Conservation (phyloP, 2,797 vertebrate genomes). For the Morus bassanus region DNA sequence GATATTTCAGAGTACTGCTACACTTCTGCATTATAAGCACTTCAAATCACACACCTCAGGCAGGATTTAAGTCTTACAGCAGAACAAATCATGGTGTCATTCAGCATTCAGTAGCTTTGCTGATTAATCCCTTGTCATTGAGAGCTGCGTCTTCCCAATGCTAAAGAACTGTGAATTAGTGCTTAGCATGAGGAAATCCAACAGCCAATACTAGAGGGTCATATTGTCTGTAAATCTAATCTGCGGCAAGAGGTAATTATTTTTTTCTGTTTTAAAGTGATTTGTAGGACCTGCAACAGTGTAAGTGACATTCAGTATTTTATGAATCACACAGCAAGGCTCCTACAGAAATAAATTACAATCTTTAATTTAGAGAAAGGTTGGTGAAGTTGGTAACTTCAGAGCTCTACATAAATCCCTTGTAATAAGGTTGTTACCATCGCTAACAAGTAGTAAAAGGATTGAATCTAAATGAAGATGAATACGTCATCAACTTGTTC, state of each 20-base stretch:
- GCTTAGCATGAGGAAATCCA: neutral
- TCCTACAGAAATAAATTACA: neutral
- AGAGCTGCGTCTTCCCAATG: neutral
- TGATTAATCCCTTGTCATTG: constrained; percentile 9
- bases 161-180: neutral
- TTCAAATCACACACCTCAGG: neutral
- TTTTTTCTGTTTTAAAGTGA: neutral
- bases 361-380: neutral
- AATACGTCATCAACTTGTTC: neutral
- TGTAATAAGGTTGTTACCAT: neutral
- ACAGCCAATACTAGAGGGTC: neutral
- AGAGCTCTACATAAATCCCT: constrained; percentile 35
- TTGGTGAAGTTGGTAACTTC: neutral
- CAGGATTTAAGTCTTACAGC: neutral
- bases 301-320: neutral
- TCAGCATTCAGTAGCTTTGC: neutral
- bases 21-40: neutral
- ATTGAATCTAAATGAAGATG: neutral
- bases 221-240: neutral
- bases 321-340: neutral
- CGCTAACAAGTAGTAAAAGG: neutral
- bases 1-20: neutral
- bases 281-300: constrained; percentile 15
- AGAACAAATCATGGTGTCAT: neutral
- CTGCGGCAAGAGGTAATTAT: neutral